These are phyloP conservation scores for Nettapus auritus DNA, from an alignment of 2,113 vertebrate species.

Conservation along the genomic window DNA sequence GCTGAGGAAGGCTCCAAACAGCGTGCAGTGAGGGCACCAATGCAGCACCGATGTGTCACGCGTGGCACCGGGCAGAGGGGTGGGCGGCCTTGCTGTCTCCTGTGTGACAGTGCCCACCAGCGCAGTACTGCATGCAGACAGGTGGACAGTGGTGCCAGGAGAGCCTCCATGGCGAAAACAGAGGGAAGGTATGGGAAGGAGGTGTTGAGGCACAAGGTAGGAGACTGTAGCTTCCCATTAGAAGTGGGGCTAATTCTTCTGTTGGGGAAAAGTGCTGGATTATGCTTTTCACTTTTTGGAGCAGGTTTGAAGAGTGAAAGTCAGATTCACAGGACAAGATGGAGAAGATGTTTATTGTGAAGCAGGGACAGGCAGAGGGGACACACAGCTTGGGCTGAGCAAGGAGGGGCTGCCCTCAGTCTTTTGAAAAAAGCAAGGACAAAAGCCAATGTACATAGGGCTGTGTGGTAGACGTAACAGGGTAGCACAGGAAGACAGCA, in stretches of 20 bases:
- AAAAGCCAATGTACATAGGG: accelerated
- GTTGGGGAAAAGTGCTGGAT: not conserved
- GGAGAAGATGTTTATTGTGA: not conserved
- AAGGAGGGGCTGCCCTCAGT: not conserved
- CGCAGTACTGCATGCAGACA: too few relatives aligned
- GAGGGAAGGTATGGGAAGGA: not conserved
- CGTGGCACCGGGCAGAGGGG: accelerated
- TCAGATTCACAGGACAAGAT: not conserved
- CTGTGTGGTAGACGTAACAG: not conserved
- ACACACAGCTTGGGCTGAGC: not conserved
- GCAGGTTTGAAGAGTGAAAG: not conserved
- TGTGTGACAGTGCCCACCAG: not conserved
- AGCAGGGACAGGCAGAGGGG: not conserved
- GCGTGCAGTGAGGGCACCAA: accelerated
- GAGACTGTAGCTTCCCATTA: not conserved
- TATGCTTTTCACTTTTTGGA: not conserved
- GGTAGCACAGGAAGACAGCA: not conserved
- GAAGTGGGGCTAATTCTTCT: not conserved
- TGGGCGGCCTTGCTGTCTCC: not conserved
- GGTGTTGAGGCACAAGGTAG: accelerated
- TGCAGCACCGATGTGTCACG: accelerated
- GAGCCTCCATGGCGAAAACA: not conserved
- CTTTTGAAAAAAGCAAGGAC: not conserved
- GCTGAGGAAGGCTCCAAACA: accelerated
- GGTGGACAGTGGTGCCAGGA: not conserved